Evolutionary conservation across 2,797 vertebrate genomes (phyloP).

Genomic region (Brotula barbata): DNA sequence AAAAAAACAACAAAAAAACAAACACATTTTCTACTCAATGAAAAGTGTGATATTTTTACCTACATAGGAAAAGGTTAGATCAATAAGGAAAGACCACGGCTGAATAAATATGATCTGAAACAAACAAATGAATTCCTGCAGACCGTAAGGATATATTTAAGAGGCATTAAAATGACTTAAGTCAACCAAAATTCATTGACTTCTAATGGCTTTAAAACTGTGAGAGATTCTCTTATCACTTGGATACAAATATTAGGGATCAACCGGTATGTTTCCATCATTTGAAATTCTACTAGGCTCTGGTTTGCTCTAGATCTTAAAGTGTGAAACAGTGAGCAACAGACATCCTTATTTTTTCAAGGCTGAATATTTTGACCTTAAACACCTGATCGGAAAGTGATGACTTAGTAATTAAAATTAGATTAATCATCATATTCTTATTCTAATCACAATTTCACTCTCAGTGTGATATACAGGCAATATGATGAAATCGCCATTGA

Average conservation of each 20-base stretch:
- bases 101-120: not conserved
- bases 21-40: not conserved
- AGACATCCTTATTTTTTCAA: conserved; percentile 42
- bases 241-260: too few species aligned
- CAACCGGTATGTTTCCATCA: too few species aligned
- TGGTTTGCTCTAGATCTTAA: not conserved
- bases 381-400: conserved; percentile 37
- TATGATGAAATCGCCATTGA: conserved; percentile 29
- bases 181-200: not conserved
- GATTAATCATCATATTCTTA: conserved; percentile 52
- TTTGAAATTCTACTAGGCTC: not conserved
- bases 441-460: conserved; percentile 43
- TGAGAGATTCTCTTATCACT: too few species aligned
- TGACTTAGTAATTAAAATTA: conserved; percentile 61
- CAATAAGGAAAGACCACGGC: not conserved
- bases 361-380: conserved; percentile 35
- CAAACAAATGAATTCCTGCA: not conserved
- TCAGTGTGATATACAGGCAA: conserved; percentile 42
- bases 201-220: too few species aligned
- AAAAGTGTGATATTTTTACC: conserved; percentile 6
- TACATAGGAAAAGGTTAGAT: not conserved
- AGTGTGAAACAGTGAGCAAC: conserved; percentile 29
- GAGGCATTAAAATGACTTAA: not conserved
- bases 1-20: too few species aligned
- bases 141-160: not conserved